A percentile compares a stretch with the other conserved stretches of the same genome.
These are phyloP conservation scores for Pelodiscus sinensis DNA, from an alignment of 2,113 vertebrate genomes.

Conservation along the genomic window DNA sequence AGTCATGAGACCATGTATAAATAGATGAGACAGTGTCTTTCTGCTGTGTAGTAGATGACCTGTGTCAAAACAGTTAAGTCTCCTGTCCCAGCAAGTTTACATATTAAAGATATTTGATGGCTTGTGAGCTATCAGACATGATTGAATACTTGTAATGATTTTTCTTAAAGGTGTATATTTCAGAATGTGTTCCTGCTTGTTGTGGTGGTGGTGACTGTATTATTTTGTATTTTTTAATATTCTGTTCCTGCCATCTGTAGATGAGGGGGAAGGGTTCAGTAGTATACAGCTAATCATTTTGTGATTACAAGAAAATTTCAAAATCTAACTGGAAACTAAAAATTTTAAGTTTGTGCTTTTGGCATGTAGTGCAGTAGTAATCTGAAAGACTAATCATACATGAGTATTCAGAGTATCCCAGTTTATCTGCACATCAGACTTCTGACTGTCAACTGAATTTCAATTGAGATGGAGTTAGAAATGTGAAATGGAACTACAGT, in stretches of 20 bases:
- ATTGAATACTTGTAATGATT: neutral
- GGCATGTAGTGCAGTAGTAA: neutral
- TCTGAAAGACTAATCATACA: neutral
- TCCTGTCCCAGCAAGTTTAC: neutral
- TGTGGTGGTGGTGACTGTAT: neutral
- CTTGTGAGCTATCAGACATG: neutral
- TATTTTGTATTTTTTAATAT: neutral
- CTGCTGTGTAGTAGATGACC: neutral
- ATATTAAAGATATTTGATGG: neutral
- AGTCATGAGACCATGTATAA: neutral
- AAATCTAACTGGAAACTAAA: neutral
- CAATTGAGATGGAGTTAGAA: neutral
- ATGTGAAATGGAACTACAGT: neutral
- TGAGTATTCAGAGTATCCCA: fast-evolving
- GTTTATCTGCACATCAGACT: neutral
- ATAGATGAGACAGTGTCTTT: neutral
- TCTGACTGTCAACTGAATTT: slow-evolving; percentile 4
- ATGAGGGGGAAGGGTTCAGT: neutral
- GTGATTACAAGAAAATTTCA: neutral
- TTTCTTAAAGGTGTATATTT: neutral
- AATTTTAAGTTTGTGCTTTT: neutral
- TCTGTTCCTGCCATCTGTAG: neutral
- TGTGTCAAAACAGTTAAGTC: neutral
- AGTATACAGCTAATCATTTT: neutral
- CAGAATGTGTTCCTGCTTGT: neutral